Conservation (phyloP, 2,888 invertebrate species). For the Pimpla rufipes region DNA sequence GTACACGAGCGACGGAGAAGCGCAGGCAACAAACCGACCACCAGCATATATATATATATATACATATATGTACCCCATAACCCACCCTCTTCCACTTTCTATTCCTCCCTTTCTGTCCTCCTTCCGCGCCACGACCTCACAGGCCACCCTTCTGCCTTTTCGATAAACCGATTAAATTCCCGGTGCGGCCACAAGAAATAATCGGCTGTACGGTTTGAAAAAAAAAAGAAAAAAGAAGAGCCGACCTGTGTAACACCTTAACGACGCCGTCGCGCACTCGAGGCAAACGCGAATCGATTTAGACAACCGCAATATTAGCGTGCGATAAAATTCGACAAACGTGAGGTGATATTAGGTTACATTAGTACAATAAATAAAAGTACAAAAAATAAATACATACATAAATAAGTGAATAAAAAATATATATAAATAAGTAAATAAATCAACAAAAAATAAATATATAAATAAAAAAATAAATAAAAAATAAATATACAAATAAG, state of each 20-base stretch:
- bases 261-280: neutral
- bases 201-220: constrained; percentile 17
- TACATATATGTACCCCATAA: constrained; percentile 31
- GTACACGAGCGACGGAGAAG: constrained; percentile 35
- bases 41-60: constrained; percentile 40
- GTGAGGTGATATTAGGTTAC: too few relatives aligned
- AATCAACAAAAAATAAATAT: too few relatives aligned
- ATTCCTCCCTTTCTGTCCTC: constrained; percentile 19
- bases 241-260: neutral
- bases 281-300: too few relatives aligned
- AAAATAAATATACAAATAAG: too few relatives aligned
- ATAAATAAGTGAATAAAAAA: too few relatives aligned
- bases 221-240: constrained; percentile 17
- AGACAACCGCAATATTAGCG: too few relatives aligned
- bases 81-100: constrained; percentile 37
- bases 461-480: too few relatives aligned
- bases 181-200: constrained; percentile 50
- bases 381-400: too few relatives aligned
- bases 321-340: neutral
- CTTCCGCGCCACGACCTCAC: constrained; percentile 42
- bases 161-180: constrained; percentile 63
- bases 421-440: too few relatives aligned
- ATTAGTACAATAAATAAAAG: too few relatives aligned
- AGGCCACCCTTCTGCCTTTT: constrained; percentile 30
- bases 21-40: constrained; percentile 37